Percentiles rank a stretch among this genome's conserved stretches.
Conservation (phyloP, 2,888 invertebrate species). For the Drosophila tanythrix region DNA sequence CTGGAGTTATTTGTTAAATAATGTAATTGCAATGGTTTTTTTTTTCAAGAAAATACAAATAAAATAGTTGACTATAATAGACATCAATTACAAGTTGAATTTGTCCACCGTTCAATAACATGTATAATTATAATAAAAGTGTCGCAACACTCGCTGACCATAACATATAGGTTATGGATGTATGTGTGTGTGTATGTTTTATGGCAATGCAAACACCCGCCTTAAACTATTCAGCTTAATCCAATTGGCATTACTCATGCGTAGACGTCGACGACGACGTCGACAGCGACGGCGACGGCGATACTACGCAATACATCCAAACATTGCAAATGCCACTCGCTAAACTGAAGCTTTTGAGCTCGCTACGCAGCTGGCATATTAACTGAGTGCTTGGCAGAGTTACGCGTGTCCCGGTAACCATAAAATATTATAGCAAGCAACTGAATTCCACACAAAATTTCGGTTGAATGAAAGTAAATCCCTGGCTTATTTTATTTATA, state of each 20-base stretch:
- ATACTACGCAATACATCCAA: constrained; percentile 63
- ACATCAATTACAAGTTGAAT: not conserved
- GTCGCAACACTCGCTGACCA: constrained; percentile 53
- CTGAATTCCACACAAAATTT: constrained; percentile 41
- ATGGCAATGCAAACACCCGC: constrained; percentile 38
- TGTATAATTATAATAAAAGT: constrained; percentile 25
- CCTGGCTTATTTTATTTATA: constrained; percentile 1
- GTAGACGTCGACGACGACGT: constrained; percentile 39
- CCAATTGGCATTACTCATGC: constrained; percentile 71
- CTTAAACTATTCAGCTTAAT: constrained; percentile 25
- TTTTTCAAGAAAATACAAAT: not conserved
- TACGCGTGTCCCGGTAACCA: constrained; percentile 36
- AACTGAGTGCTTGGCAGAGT: constrained; percentile 30
- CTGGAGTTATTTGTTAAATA: not conserved
- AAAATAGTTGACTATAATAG: not conserved
- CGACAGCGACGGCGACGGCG: constrained; percentile 35
- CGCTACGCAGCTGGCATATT: constrained; percentile 49
- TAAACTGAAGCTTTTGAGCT: constrained; percentile 41
- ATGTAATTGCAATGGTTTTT: not conserved
- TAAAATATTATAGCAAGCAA: constrained; percentile 24
- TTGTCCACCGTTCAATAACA: not conserved
- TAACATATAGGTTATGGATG: constrained; percentile 14
- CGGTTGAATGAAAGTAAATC: constrained; percentile 65
- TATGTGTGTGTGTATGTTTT: constrained; percentile 8
- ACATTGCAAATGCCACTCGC: constrained; percentile 48